Base-by-base conservation (phyloP, 2,113 vertebrate genomes). In the Dicaeum eximium region DNA sequence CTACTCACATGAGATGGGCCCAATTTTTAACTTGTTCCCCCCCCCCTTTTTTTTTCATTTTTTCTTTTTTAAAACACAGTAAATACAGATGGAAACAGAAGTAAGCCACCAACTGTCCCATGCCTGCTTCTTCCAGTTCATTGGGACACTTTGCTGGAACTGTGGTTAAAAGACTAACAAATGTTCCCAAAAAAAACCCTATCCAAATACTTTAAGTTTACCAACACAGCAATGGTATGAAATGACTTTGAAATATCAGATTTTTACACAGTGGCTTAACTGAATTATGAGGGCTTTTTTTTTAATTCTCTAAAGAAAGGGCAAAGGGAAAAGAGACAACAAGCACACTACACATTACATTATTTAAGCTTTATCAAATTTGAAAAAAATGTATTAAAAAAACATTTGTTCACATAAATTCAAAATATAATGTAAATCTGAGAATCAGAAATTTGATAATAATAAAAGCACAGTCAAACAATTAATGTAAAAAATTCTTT, bases 31-130 rank as follows among this genome's bases (percentile, higher is more conserved):
- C 64, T 45, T 51, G 48, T 21, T 24, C 1, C 28, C 22, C 19
- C 19, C 9, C 3, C 31, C 35, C n/a, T 6, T 1, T 10, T 25
- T 25, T 40, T 42, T 62, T 20, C 9, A 1, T 13, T 37, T 14
- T 51, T 54, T 67, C 1, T 42, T 51, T 69, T 45, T 57, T 28
- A 27, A 37, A 80, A 54, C 11, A 75, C 16, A 67, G 21, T 40
- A 73, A 72, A 85, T 56, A 80, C 22, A 85, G 35, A 54, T 16
- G 9, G 12, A 88, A 90, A 75, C 22, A 9, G 50, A 87, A 58
- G n/a, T 54, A 30, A 72, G 35, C 6, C 22, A 91, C 13, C 53
- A 84, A 20, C 24, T 77, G 25, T 37, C 22, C 33, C 48, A 64
- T 22, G 25, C 22, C 15, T 9, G 7, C 13, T 80, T 56, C 44